Conservation (phyloP, 2,888 invertebrate species). For the Therioaphis trifolii region DNA sequence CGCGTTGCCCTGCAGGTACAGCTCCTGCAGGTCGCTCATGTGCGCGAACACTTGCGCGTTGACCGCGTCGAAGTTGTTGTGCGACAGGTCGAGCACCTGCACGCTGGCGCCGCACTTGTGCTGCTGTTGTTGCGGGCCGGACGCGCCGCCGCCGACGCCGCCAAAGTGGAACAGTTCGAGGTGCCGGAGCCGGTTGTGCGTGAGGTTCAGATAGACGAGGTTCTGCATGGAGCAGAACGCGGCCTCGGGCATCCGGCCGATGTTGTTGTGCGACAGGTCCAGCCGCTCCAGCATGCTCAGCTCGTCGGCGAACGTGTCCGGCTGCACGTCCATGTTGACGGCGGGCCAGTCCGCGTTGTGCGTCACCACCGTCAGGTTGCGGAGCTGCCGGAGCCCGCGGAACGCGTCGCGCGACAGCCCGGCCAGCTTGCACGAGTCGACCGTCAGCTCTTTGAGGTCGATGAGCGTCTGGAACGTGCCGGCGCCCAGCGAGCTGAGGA, state of each 20-base stretch:
- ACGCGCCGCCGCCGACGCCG: constrained; percentile 48
- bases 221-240: constrained; percentile 81
- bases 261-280: constrained; percentile 83
- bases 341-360: constrained; percentile 86
- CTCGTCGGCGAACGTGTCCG: constrained; percentile 80
- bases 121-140: constrained; percentile 66
- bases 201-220: constrained; percentile 81
- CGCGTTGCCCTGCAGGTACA: constrained; percentile 82
- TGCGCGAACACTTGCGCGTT: constrained; percentile 80
- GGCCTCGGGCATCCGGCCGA: constrained; percentile 82
- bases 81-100: constrained; percentile 79
- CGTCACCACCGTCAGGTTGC: constrained; percentile 83
- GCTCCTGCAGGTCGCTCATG: constrained; percentile 77
- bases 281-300: constrained; percentile 79
- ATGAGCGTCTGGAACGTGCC: constrained; percentile 82
- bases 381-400: constrained; percentile 80
- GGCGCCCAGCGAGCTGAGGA: constrained; percentile 81
- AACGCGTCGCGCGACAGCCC: constrained; percentile 86
- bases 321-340: constrained; percentile 81
- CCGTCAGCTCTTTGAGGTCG: constrained; percentile 81
- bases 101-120: constrained; percentile 79
- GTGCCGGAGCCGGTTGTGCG: constrained; percentile 82
- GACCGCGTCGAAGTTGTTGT: constrained; percentile 81
- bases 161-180: constrained; percentile 80
- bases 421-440: constrained; percentile 86